Percentiles rank a stretch among this genome's conserved stretches.
phyloP scores from a whole-genome alignment of 2,113 vertebrate species.

The Rhabdomys dilectus region DNA sequence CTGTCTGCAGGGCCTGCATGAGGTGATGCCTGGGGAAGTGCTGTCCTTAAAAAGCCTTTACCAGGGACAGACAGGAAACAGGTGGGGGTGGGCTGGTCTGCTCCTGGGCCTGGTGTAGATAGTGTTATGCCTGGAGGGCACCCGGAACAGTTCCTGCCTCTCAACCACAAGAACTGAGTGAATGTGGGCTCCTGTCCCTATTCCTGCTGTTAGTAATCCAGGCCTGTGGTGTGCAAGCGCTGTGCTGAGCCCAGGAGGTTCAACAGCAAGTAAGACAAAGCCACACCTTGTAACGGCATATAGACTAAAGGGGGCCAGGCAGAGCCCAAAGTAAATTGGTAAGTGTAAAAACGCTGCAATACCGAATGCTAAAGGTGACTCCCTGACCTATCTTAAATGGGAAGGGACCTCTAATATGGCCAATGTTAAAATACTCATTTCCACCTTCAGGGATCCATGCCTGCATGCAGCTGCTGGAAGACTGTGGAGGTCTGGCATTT shows the following conservation, averaged over 20 bases:
- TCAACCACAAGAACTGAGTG: not conserved
- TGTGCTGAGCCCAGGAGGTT: not conserved
- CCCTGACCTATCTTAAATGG: not conserved
- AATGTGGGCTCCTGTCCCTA: not conserved
- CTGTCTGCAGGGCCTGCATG: not conserved
- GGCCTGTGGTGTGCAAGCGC: fast-evolving
- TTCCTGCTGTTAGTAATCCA: no score
- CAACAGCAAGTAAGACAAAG: not conserved
- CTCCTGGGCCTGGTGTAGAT: not conserved
- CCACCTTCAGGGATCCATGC: not conserved
- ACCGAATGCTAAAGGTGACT: no score
- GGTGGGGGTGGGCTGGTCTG: not conserved
- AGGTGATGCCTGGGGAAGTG: not conserved
- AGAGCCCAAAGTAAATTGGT: not conserved
- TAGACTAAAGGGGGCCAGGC: not conserved
- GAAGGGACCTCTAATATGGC: not conserved
- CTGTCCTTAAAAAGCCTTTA: not conserved
- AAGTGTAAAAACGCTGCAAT: not conserved
- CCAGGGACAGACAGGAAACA: not conserved
- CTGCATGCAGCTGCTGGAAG: not conserved
- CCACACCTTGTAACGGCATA: not conserved
- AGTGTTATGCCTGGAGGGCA: not conserved
- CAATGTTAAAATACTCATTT: no score
- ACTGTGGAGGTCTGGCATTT: not conserved
- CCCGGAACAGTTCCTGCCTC: not conserved